A percentile compares a stretch with the other conserved stretches of the same genome.
These are phyloP conservation scores for Scaptomyza pallida DNA, from an alignment of 1,140 invertebrate genomes.

Conservation along the genomic window DNA sequence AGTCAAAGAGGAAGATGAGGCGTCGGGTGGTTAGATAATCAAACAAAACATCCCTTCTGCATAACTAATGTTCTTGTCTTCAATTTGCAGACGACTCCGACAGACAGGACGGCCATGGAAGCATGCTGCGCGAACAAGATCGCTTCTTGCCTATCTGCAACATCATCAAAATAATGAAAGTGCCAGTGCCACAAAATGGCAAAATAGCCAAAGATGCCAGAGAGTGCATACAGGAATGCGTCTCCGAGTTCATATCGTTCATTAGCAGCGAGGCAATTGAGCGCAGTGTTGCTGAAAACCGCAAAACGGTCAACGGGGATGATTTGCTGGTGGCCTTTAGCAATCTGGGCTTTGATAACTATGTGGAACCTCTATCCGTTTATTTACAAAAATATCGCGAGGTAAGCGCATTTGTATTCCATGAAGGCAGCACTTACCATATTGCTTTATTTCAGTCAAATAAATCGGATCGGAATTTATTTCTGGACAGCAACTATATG, in stretches of 20 bases:
- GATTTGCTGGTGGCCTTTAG: conserved; percentile 99
- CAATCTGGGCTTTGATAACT: conserved; percentile 98
- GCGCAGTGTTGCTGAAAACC: conserved; percentile 97
- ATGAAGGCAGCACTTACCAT: neutral
- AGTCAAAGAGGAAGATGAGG: conserved; percentile 74
- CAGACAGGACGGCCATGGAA: conserved; percentile 66
- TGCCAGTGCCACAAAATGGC: conserved; percentile 96
- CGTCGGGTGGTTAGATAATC: conserved; percentile 60
- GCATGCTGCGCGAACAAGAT: conserved; percentile 92
- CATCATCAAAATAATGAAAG: conserved; percentile 99
- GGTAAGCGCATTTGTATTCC: conserved; percentile 31
- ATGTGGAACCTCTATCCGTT: conserved; percentile 97
- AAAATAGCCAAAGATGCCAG: conserved; percentile 99
- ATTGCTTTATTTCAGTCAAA: conserved; percentile 58
- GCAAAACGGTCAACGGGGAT: conserved; percentile 99
- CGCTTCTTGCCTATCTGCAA: conserved; percentile 99
- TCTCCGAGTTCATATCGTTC: conserved; percentile 99
- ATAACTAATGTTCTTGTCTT: neutral
- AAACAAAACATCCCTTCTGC: neutral
- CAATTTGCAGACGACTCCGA: conserved; percentile 67
- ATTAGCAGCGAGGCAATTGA: conserved; percentile 99
- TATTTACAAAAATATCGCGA: conserved; percentile 99
- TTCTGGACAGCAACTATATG: conserved; percentile 55
- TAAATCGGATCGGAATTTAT: conserved; percentile 82
- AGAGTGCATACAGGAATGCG: conserved; percentile 99